Evolutionary conservation across 2,113 vertebrate species (phyloP), one percentile per base, ranked within the genome.

Genomic region (Azemiops feae): DNA sequence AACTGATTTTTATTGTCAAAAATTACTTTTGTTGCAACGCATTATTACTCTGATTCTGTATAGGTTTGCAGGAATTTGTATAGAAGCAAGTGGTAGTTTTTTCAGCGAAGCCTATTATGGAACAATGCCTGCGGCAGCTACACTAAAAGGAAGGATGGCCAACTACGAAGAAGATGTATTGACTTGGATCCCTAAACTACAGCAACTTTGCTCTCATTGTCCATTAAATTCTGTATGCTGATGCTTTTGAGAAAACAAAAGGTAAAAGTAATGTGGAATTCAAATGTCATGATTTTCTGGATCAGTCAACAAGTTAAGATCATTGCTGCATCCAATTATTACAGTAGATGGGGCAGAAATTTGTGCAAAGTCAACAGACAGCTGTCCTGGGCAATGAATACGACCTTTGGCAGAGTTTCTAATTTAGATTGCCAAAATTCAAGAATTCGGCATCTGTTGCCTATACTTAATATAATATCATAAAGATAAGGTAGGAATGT

Each of bases 241-340:
- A 53, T 55, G 39, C 53, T 50, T 45, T 92, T 60, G 58, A 86
- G 53, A 87, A 92, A 92, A 60, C 85, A 92, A 60, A 91, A 81
- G 54, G 34, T 57, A 60, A 58, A 87, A 88, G 23, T 74, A 92
- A 54, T 45, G 58, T 27, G 23, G 45, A 45, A 92, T 88, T 88
- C 23, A 52, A 88, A 92, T 54, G 50, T 34, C 14, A 1, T 25
- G 30, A 22, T 92, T 92, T 34, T 92, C 91, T 74, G 47, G 58
- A 92, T 74, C 86, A 74, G 25, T 88, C 87, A 53, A 43, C 69
- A 34, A 39, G 23, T 64, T 88, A 69, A 16, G 74, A 54, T 39
- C 27, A 25, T 85, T 43, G 34, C 74, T 91, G 20, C 12, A 53
- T 52, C 30, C 47, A 90, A 90, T 81, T 52, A 91, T 22, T 81